Conservation (phyloP, 2,888 invertebrate species). For the Synergus gifuensis region DNA sequence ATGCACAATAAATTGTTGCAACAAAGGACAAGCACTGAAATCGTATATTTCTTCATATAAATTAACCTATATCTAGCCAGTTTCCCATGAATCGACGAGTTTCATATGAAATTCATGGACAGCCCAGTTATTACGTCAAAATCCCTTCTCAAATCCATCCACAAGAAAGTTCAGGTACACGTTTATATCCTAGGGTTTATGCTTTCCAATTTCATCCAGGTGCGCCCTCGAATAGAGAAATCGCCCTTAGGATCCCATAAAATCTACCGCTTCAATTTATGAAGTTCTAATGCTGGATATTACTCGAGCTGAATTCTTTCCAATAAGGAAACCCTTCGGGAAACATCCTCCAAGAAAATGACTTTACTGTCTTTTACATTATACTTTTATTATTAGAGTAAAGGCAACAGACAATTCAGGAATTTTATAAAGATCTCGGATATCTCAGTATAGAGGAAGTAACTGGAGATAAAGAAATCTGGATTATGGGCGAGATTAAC, state of each 20-base stretch:
- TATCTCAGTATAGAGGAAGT: neutral
- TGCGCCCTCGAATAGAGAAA: neutral
- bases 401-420: neutral
- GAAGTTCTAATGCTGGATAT: neutral
- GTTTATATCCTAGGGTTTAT: neutral
- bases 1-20: too few species aligned
- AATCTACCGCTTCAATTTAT: slow-evolving; percentile 4
- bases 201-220: slow-evolving; percentile 18
- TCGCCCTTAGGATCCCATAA: neutral
- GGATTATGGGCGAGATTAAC: neutral
- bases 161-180: neutral
- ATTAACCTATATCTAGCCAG: slow-evolving; percentile 3
- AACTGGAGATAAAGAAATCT: neutral
- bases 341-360: neutral
- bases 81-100: neutral
- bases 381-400: neutral
- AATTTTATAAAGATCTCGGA: neutral
- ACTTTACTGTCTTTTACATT: neutral
- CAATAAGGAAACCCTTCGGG: neutral
- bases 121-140: neutral
- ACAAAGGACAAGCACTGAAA: neutral
- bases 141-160: neutral
- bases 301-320: neutral
- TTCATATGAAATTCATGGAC: slow-evolving; percentile 26
- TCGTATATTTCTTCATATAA: neutral